These are phyloP conservation scores for Anniella stebbinsi DNA, from an alignment of 2,797 vertebrate genomes.

Conservation along the genomic window DNA sequence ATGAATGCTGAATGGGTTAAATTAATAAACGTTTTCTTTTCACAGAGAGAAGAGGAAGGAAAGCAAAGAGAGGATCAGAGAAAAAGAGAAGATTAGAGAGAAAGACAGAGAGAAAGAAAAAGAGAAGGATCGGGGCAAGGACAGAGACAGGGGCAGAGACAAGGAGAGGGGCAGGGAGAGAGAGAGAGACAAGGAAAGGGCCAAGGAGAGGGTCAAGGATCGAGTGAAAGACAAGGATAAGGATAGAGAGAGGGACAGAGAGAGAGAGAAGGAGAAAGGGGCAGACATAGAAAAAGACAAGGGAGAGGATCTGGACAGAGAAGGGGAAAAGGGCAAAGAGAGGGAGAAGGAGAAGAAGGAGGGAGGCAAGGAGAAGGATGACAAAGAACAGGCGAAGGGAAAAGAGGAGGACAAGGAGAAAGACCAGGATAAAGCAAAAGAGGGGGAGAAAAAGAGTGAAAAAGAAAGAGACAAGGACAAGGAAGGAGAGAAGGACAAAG, in stretches of 20 bases:
- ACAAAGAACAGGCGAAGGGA: conserved; percentile 74
- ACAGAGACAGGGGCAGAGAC: conserved; percentile 71
- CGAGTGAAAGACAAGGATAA: conserved; percentile 61
- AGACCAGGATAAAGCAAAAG: conserved; percentile 79
- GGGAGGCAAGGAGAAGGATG: conserved; percentile 64
- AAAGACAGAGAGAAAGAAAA: conserved; percentile 66
- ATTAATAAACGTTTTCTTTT: conserved; percentile 68
- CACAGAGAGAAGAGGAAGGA: conserved; percentile 85
- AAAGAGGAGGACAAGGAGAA: conserved; percentile 78
- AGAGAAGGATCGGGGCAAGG: conserved; percentile 75
- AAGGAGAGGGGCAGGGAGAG: conserved; percentile 68
- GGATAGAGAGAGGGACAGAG: conserved; percentile 71
- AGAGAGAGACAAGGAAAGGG: conserved; percentile 76
- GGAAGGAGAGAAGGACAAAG: conserved; percentile 80
- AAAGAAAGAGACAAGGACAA: conserved; percentile 70
- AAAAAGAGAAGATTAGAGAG: conserved; percentile 73
- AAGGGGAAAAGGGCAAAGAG: conserved; percentile 67
- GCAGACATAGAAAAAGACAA: conserved; percentile 74
- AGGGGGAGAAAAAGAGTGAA: conserved; percentile 77
- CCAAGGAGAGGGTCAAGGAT: conserved; percentile 70
- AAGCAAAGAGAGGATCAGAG: conserved; percentile 79
- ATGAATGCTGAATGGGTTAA: neutral
- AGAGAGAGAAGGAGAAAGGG: conserved; percentile 74
- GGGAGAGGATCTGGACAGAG: conserved; percentile 76
- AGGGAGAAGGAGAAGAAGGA: conserved; percentile 68